These are phyloP conservation scores for Anthopleura sola DNA, from an alignment of 64 coral and sea anemone species.

Conservation along the genomic window DNA sequence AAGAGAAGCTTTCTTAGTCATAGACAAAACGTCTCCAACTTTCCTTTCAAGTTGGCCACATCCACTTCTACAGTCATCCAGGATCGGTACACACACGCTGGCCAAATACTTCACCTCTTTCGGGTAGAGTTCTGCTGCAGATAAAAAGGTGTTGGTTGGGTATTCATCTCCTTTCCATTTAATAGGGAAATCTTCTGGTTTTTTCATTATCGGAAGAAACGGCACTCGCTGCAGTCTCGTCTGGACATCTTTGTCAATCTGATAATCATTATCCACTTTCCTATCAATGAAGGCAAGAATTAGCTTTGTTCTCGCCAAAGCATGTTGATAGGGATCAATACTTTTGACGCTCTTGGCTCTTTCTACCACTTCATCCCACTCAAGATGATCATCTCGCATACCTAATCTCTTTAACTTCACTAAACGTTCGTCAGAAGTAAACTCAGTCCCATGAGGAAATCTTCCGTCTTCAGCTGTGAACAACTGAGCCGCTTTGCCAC, in stretches of 20 bases:
- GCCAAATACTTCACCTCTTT: constrained; percentile 41
- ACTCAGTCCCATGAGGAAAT: constrained; percentile 37
- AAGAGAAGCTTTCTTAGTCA: neutral
- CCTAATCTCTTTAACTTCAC: constrained; percentile 39
- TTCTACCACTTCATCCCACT: constrained; percentile 49
- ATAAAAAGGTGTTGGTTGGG: neutral
- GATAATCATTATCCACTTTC: constrained; percentile 14
- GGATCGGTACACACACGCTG: constrained; percentile 27
- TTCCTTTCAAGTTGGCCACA: neutral
- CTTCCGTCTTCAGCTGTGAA: constrained; percentile 53
- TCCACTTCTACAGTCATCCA: neutral
- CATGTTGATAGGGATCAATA: neutral
- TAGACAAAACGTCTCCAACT: neutral
- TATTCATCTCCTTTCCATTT: constrained; percentile 63
- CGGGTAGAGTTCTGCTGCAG: constrained; percentile 48
- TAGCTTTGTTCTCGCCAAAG: constrained; percentile 14
- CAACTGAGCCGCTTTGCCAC: constrained; percentile 22
- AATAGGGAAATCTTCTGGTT: constrained; percentile 57
- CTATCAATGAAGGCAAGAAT: constrained; percentile 27
- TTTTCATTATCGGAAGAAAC: constrained; percentile 66
- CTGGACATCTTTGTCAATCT: neutral
- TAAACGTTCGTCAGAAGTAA: constrained; percentile 38
- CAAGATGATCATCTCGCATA: constrained; percentile 54
- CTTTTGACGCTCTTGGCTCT: constrained; percentile 54
- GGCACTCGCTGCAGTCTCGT: constrained; percentile 26